A percentile compares a stretch with the other conserved stretches of the same genome.
Conservation (phyloP, 2,113 vertebrate species). For the Stegostoma tigrinum region DNA sequence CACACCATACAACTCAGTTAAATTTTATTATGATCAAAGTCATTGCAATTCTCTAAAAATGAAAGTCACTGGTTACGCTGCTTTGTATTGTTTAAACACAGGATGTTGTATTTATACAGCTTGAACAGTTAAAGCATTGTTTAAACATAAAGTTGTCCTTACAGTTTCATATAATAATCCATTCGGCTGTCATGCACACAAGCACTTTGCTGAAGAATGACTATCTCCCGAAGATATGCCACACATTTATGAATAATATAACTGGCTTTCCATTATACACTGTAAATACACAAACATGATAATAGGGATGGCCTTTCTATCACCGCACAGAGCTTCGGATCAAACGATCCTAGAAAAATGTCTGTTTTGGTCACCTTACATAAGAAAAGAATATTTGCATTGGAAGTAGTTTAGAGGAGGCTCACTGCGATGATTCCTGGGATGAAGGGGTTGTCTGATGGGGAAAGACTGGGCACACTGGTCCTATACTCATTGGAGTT, state of each 20-base stretch:
- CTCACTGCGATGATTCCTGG: not conserved
- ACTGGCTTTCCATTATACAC: not conserved
- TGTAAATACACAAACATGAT: not conserved
- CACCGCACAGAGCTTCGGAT: not conserved
- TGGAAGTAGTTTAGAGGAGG: not conserved
- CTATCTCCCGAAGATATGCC: not conserved
- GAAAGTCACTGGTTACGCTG: not conserved
- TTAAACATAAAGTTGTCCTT: not conserved
- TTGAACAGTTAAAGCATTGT: not conserved
- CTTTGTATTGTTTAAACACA: not conserved
- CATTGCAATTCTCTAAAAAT: not conserved
- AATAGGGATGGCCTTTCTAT: not conserved
- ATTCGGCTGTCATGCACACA: not conserved
- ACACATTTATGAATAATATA: not conserved
- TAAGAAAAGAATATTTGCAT: not conserved
- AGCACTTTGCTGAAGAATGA: not conserved
- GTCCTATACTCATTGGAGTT: not conserved
- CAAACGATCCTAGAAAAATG: not conserved
- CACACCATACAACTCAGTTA: not conserved
- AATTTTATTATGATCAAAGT: not conserved
- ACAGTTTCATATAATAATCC: not conserved
- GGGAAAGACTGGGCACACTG: not conserved
- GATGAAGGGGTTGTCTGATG: not conserved
- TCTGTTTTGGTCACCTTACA: not conserved
- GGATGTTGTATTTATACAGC: not conserved